A percentile compares a stretch with the other conserved stretches of the same genome.
These are phyloP conservation scores for Sinonovacula constricta DNA, from an alignment of 1,140 invertebrate species.

Conservation along the genomic window DNA sequence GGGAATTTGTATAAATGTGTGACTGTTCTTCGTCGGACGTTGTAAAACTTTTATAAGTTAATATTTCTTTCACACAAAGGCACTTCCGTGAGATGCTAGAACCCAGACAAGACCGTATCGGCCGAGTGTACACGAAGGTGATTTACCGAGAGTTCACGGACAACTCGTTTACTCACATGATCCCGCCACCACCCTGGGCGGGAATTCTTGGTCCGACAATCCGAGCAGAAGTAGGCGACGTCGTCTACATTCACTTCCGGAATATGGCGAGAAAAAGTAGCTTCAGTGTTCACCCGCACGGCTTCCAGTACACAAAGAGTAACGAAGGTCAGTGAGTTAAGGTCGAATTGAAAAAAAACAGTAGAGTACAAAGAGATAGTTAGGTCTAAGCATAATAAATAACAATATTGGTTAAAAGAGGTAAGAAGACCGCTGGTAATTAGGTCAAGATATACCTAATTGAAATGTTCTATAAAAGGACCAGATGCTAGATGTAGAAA, in stretches of 20 bases:
- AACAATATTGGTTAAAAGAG: no score
- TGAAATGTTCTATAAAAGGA: not conserved
- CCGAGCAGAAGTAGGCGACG: conserved; percentile 68
- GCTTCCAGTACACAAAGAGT: conserved; percentile 51
- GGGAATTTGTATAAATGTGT: no score
- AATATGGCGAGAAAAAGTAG: conserved; percentile 40
- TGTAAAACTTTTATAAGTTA: no score
- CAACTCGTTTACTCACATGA: conserved; percentile 42
- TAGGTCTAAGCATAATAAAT: no score
- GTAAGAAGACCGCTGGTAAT: not conserved
- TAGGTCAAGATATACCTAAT: not conserved
- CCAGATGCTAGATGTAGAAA: not conserved
- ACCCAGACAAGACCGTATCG: conserved; percentile 21
- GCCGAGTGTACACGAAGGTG: conserved; percentile 45
- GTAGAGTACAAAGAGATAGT: no score
- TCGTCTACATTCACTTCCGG: conserved; percentile 49
- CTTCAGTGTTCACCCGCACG: conserved; percentile 58
- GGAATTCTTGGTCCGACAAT: conserved; percentile 68
- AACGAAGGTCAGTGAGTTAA: conserved; percentile 54
- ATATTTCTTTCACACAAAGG: no score
- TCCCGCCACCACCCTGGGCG: conserved; percentile 51
- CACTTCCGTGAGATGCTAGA: conserved; percentile 3
- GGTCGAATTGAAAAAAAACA: not conserved
- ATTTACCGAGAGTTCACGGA: conserved; percentile 54
- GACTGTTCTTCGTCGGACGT: no score